A percentile compares a stretch with the other conserved stretches of the same genome.
phyloP scores from a whole-genome alignment of 2,888 invertebrate genomes.

The Sinhomidia bicolor region DNA sequence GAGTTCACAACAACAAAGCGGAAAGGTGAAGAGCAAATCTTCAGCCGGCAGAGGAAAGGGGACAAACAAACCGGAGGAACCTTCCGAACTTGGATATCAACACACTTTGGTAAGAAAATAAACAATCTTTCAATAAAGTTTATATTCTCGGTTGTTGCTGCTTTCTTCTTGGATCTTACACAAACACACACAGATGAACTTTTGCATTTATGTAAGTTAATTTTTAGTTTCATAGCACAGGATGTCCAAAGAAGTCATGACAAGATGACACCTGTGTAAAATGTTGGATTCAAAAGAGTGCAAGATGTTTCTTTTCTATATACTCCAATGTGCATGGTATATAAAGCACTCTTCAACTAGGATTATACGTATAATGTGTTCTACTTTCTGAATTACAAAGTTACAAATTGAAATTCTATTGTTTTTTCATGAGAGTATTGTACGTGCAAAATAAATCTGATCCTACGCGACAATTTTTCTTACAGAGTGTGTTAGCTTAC shows the following conservation, averaged over 20 bases:
- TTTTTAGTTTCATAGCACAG: too few species aligned
- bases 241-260: too few species aligned
- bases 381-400: too few species aligned
- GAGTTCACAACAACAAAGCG: conserved; percentile 58
- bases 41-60: conserved; percentile 40
- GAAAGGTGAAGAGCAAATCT: conserved; percentile 30
- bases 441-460: background rate
- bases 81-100: conserved; percentile 87
- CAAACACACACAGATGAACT: too few species aligned
- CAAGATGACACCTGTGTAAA: conserved; percentile 19
- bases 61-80: conserved; percentile 70
- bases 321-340: too few species aligned
- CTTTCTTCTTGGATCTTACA: background rate
- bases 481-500: background rate
- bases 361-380: too few species aligned
- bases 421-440: background rate
- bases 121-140: conserved; percentile 22
- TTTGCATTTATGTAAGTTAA: too few species aligned
- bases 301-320: too few species aligned
- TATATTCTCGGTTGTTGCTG: background rate
- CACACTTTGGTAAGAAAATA: conserved; percentile 86
- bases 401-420: background rate
- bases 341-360: too few species aligned
- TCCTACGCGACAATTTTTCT: too few species aligned
- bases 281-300: background rate